phyloP scores from a whole-genome alignment of 2,113 vertebrate genomes.

The Fregetta grallaria region DNA sequence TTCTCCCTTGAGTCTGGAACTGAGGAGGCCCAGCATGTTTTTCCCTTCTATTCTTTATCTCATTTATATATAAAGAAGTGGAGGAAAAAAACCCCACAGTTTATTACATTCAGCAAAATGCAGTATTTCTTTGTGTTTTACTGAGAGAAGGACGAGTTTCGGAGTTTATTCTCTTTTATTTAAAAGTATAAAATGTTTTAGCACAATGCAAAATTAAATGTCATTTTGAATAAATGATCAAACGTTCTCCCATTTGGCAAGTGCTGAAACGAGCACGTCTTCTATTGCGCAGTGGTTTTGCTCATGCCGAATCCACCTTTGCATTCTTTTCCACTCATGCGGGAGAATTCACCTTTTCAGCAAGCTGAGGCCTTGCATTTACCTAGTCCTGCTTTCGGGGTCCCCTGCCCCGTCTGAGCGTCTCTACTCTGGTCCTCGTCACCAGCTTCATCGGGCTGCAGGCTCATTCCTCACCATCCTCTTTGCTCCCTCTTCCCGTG shows the following conservation, averaged over 20 bases:
- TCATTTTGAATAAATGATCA: background rate
- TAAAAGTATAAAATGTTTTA: background rate
- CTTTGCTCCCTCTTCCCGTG: background rate
- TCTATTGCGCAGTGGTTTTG: background rate
- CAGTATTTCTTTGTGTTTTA: background rate
- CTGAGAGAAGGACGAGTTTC: background rate
- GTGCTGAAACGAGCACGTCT: background rate
- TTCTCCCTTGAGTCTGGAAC: background rate
- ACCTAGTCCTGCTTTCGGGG: background rate
- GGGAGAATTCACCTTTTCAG: background rate
- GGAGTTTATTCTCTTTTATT: background rate
- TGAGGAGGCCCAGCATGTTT: background rate
- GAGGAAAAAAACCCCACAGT: fast-evolving
- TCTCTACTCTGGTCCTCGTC: background rate
- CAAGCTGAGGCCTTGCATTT: background rate
- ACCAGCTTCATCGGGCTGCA: background rate
- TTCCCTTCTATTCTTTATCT: background rate
- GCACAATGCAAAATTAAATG: background rate
- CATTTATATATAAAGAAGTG: background rate
- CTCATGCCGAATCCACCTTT: background rate
- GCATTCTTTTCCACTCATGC: background rate
- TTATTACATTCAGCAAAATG: background rate
- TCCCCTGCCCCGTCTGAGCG: background rate
- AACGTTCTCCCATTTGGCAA: background rate
- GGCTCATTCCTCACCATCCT: background rate